A percentile compares a stretch with the other conserved stretches of the same genome.
Conservation (phyloP, 1,140 invertebrate species). For the Cataglyphis hispanica region DNA sequence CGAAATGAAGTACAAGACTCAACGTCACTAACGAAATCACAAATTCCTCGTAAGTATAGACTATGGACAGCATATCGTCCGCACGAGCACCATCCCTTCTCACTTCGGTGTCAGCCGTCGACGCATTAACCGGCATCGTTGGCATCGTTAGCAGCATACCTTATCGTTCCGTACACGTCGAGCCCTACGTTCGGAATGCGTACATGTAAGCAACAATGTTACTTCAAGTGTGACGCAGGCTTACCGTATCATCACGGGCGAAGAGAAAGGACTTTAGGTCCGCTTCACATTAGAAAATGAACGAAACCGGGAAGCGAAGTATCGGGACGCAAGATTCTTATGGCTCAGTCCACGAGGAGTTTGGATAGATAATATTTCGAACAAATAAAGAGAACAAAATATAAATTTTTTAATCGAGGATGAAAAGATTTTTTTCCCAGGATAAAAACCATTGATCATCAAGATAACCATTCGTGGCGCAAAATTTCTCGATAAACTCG, state of each 20-base stretch:
- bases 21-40: slow-evolving; percentile 73
- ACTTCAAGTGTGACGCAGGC: slow-evolving; percentile 58
- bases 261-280: background rate
- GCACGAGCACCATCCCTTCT: slow-evolving; percentile 50
- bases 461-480: no score
- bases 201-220: slow-evolving; percentile 70
- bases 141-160: slow-evolving; percentile 83
- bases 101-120: slow-evolving; percentile 58
- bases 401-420: background rate
- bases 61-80: slow-evolving; percentile 64
- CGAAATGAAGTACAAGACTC: background rate
- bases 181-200: slow-evolving; percentile 76
- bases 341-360: background rate
- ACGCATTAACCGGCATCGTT: slow-evolving; percentile 79
- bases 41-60: slow-evolving; percentile 81
- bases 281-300: background rate
- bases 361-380: background rate
- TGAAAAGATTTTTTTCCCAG: background rate
- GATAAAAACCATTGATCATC: background rate
- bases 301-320: background rate
- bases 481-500: background rate
- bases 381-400: background rate
- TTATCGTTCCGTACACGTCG: slow-evolving; percentile 78
- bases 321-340: background rate
- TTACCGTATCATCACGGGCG: slow-evolving; percentile 3